Evolutionary conservation across 2,888 invertebrate species (phyloP).

Genomic region (Fragum sueziense): DNA sequence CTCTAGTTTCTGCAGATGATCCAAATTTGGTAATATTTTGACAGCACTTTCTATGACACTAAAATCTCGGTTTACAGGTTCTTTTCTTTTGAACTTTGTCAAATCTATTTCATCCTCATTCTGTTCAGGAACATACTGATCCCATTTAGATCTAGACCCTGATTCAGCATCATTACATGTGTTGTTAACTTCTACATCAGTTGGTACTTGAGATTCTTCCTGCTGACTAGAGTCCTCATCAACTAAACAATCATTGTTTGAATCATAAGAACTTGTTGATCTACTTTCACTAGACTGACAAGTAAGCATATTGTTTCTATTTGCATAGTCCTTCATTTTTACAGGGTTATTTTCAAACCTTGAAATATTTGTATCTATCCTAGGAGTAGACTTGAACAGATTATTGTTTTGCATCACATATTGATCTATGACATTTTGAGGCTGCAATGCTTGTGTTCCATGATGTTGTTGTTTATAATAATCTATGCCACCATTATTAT

Average conservation of each 20-base stretch:
- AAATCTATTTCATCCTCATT: slow-evolving; percentile 31
- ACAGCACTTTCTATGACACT: slow-evolving; percentile 34
- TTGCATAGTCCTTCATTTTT: too few species aligned
- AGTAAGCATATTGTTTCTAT: neutral
- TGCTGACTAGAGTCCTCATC: neutral
- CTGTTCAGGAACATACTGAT: slow-evolving; percentile 21
- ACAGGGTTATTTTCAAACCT: too few species aligned
- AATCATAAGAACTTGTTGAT: neutral
- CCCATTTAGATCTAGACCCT: slow-evolving; percentile 23
- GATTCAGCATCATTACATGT: neutral
- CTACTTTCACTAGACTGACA: neutral
- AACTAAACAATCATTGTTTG: neutral
- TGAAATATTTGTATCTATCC: too few species aligned
- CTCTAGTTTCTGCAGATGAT: neutral
- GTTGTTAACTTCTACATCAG: neutral
- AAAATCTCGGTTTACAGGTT: slow-evolving; percentile 13
- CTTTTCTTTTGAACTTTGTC: slow-evolving; percentile 3
- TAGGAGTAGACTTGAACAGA: too few species aligned
- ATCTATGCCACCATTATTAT: too few species aligned
- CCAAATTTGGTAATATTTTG: neutral
- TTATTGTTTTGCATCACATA: too few species aligned
- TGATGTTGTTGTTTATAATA: too few species aligned
- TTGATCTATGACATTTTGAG: too few species aligned
- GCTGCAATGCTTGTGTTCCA: too few species aligned
- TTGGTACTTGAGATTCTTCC: neutral